phyloP scores from a whole-genome alignment of 2,797 vertebrate genomes.

The Siniperca obscura region DNA sequence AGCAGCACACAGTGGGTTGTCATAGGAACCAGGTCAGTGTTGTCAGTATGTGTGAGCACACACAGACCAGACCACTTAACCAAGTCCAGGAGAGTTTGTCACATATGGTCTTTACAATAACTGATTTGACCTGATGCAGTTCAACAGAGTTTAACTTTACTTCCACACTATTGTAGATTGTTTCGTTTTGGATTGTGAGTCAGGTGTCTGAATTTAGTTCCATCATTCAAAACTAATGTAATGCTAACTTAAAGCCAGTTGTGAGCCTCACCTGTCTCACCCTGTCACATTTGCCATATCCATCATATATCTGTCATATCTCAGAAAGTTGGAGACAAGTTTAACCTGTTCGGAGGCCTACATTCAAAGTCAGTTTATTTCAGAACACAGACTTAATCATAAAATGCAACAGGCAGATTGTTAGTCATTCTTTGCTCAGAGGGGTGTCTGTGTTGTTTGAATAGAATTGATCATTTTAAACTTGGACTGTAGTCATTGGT shows the following conservation, averaged over 20 bases:
- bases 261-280: constrained; percentile 21
- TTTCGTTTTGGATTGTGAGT: constrained; percentile 3
- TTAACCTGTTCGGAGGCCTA: not conserved
- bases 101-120: not conserved
- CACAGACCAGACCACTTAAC: not conserved
- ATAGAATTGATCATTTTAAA: constrained; percentile 16
- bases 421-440: not conserved
- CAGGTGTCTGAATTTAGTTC: constrained; percentile 6
- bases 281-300: constrained; percentile 9
- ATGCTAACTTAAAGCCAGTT: not conserved
- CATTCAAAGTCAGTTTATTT: not conserved
- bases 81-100: not conserved
- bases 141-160: not conserved
- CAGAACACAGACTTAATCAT: not conserved
- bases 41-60: constrained; percentile 4
- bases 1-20: not conserved
- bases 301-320: constrained; percentile 32
- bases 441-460: not conserved
- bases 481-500: not conserved
- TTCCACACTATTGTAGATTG: not conserved
- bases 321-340: constrained; percentile 8
- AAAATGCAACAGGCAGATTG: constrained; percentile 5
- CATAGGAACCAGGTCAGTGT: not conserved
- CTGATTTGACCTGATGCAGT: constrained; percentile 1
- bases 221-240: constrained; percentile 27